phyloP scores from a whole-genome alignment of 2,113 vertebrate genomes.

The Poeciliopsis prolifica region DNA sequence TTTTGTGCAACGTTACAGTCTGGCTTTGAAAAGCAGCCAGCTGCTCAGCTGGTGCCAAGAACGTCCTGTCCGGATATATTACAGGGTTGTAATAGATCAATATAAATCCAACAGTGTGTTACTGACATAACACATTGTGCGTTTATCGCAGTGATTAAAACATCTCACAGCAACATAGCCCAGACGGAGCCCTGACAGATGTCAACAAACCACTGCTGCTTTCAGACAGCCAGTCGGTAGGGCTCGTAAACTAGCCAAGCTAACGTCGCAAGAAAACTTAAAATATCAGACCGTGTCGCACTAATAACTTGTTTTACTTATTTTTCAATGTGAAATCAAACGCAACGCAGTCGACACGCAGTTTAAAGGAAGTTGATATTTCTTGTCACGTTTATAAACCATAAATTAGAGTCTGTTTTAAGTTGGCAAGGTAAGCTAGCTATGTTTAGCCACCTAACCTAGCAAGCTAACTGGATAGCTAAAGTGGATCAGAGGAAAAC shows the following conservation, averaged over 20 bases:
- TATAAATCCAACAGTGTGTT: not conserved
- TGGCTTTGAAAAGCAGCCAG: conserved; percentile 25
- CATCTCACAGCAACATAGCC: not conserved
- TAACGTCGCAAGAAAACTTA: not conserved
- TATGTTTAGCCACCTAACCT: conserved; percentile 42
- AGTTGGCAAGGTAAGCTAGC: conserved; percentile 28
- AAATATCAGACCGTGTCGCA: not conserved
- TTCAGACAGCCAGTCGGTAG: conserved; percentile 22
- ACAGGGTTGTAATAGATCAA: fast-evolving
- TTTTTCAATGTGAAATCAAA: not conserved
- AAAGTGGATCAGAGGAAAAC: not conserved
- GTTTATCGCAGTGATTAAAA: not conserved
- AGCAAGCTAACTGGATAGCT: conserved; percentile 41
- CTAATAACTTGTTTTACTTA: not conserved
- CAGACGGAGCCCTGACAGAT: conserved; percentile 33
- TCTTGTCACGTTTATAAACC: not conserved
- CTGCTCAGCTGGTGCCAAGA: conserved; percentile 23
- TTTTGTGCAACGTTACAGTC: conserved; percentile 21
- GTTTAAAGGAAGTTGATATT: fast-evolving
- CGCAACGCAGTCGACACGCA: fast-evolving
- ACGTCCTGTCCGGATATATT: not conserved
- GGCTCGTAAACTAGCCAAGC: conserved; percentile 31
- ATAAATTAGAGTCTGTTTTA: not conserved
- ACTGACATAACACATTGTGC: not conserved
- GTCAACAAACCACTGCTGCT: conserved; percentile 38